Evolutionary conservation across 2,888 invertebrate species (phyloP), one percentile per base, ranked within the genome.

Genomic region (Idaea dimidiata): DNA sequence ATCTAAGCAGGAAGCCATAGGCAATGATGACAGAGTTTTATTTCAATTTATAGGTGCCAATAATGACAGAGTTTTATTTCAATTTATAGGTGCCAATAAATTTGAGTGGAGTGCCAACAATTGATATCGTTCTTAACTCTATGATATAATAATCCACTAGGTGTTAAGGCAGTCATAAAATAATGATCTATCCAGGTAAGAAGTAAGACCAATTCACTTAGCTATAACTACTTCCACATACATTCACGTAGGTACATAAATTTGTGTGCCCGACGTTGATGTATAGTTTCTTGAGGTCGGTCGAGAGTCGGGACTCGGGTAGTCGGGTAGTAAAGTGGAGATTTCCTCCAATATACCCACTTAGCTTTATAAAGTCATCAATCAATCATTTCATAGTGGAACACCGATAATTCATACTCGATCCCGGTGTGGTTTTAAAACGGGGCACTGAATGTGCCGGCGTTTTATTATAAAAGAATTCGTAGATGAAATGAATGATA

Each of bases 341-440:
- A 43, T 43, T 43, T 43, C 43, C 43, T 43, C 14, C 43, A 43
- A 43, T 43, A 43, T 43, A 61, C 53, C 58, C 57, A 24, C 61
- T 62, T 31, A 58, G 61, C 63, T 58, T 60, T 60, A 61, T 65
- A 59, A 62, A 65, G 58, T 62, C 62, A 65, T 65, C 67, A 67
- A 66, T 66, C 66, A 66, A 63, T 59, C 65, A 59, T 31, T 58
- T 60, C 60, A 33, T 58, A 61, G 60, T 64, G 61, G 64, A 64
- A 63, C 62, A 60, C 59, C 62, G 65, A 67, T 67, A 64, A 67
- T 62, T 64, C 63, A 63, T 63, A 63, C 54, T 57, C 43, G 43
- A 43, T 43, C 43, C 43, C 43, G 43, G 43, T 43, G 43, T 3
- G 43, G 14, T 43, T 43, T 43, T 43, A 43, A 43, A 43, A 43